Evolutionary conservation across 2,888 invertebrate genomes (phyloP).

Genomic region (Mythimna vitellina): DNA sequence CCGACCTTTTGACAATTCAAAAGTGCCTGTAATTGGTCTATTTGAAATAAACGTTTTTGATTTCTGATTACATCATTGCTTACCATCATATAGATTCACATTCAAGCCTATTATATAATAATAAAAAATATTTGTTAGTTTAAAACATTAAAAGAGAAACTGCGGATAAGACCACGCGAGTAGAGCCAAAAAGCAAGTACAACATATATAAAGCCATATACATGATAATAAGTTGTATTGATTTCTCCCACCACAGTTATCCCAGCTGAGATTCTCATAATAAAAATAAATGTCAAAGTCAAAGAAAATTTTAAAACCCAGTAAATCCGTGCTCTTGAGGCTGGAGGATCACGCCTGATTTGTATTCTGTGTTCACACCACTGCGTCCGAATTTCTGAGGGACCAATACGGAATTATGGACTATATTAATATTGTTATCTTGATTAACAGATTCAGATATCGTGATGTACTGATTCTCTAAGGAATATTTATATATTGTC

Average conservation of each 20-base stretch:
- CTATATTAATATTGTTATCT: slow-evolving; percentile 30
- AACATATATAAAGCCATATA: neutral
- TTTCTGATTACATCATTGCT: no score
- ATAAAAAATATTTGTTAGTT: no score
- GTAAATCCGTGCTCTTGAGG: slow-evolving; percentile 70
- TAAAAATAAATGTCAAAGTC: slow-evolving; percentile 51
- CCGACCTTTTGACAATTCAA: no score
- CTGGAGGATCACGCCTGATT: slow-evolving; percentile 75
- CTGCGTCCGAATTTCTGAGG: slow-evolving; percentile 74
- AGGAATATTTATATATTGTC: neutral
- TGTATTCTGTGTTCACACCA: slow-evolving; percentile 77
- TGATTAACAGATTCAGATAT: slow-evolving; percentile 37
- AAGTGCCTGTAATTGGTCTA: no score
- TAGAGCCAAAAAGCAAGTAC: neutral
- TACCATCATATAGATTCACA: no score
- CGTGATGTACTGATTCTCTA: neutral
- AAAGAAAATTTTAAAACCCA: slow-evolving; percentile 65
- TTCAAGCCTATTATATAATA: no score
- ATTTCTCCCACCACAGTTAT: neutral
- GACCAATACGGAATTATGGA: slow-evolving; percentile 42
- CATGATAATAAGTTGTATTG: neutral
- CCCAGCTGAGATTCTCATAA: slow-evolving; percentile 1
- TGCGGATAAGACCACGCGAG: neutral
- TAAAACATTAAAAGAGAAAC: neutral
- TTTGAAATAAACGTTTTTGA: no score